Percentiles rank a stretch among this genome's conserved stretches.
Evolutionary conservation across 2,113 vertebrate genomes (phyloP).

Genomic region (Tetraodon nigroviridis): DNA sequence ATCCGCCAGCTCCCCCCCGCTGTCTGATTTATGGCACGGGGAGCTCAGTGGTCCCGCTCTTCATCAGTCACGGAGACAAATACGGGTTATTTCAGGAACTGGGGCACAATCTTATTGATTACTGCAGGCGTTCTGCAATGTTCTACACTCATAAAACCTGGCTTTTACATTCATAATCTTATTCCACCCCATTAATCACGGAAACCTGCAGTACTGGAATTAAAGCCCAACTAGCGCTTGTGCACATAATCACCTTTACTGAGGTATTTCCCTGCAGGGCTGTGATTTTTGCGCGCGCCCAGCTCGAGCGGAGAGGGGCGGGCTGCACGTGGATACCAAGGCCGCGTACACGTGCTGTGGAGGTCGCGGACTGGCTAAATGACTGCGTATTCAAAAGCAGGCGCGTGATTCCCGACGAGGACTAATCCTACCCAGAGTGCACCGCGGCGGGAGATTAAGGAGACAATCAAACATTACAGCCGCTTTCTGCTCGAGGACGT

Average conservation of each 20-base stretch:
- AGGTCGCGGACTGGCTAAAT: conserved; percentile 33
- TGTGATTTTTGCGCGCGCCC: conserved; percentile 42
- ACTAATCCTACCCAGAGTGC: conserved; percentile 30
- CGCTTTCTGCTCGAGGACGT: too few species aligned
- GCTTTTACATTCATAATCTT: conserved; percentile 21
- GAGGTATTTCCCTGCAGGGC: conserved; percentile 33
- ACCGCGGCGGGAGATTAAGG: neutral
- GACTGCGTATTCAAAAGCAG: conserved; percentile 39
- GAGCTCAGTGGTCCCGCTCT: conserved; percentile 55
- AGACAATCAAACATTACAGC: too few species aligned
- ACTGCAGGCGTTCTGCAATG: conserved; percentile 9
- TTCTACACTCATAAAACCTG: conserved; percentile 16
- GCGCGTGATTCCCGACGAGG: conserved; percentile 45
- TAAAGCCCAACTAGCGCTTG: conserved; percentile 17
- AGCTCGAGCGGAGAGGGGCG: conserved; percentile 16
- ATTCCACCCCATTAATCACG: conserved; percentile 33
- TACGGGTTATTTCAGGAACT: conserved; percentile 67
- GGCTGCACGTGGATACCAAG: conserved; percentile 51
- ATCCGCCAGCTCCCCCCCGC: conserved; percentile 7
- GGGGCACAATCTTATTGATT: conserved; percentile 59
- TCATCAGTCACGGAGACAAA: conserved; percentile 67
- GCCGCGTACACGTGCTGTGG: conserved; percentile 69
- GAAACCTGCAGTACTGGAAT: conserved; percentile 5
- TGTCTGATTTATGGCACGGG: conserved; percentile 68
- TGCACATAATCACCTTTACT: conserved; percentile 28